A percentile compares a stretch with the other conserved stretches of the same genome.
Evolutionary conservation across 2,113 vertebrate species (phyloP).

Genomic region (Lutjanus erythropterus): DNA sequence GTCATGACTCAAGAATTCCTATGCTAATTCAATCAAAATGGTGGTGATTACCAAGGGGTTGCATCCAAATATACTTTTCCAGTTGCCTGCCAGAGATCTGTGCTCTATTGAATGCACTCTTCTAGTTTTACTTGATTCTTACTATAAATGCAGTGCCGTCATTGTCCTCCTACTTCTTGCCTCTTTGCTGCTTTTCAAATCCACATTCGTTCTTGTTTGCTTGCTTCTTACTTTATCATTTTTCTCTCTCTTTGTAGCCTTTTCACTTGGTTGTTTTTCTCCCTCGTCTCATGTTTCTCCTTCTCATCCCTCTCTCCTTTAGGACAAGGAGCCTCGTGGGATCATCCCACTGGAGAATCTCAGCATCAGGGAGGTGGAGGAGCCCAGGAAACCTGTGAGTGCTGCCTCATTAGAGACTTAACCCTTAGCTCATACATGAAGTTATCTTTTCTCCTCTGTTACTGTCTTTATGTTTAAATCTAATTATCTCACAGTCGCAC

Average conservation of each 20-base stretch:
- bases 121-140: too few relatives aligned
- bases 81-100: too few relatives aligned
- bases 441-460: neutral
- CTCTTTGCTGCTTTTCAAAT: neutral
- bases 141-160: too few relatives aligned
- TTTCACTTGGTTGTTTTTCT: conserved; percentile 16
- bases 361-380: conserved; percentile 98
- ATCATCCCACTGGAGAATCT: conserved; percentile 99
- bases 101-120: too few relatives aligned
- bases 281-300: conserved; percentile 26
- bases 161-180: neutral
- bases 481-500: conserved; percentile 8
- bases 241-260: neutral
- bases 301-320: conserved; percentile 22
- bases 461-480: neutral
- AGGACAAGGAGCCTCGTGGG: conserved; percentile 98
- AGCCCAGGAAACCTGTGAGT: conserved; percentile 96
- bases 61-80: too few relatives aligned
- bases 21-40: too few relatives aligned
- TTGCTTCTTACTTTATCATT: neutral
- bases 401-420: conserved; percentile 45
- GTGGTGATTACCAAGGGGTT: too few relatives aligned
- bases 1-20: too few relatives aligned
- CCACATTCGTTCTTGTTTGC: conserved; percentile 7
- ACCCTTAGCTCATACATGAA: neutral